These are phyloP conservation scores for Drosophila subpulchrella DNA, from an alignment of 1,140 invertebrate species.

Conservation along the genomic window DNA sequence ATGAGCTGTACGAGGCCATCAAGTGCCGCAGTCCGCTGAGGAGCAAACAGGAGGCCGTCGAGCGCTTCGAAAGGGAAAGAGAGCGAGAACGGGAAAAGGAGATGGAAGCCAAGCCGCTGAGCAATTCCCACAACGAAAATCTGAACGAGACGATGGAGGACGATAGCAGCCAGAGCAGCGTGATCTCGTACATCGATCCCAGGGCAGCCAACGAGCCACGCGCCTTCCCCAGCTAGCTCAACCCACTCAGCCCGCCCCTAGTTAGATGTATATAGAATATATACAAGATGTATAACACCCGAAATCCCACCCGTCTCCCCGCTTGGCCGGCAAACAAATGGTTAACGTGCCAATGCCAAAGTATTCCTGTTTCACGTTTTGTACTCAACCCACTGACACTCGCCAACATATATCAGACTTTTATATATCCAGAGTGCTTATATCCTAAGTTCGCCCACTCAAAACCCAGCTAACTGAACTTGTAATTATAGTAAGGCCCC, in stretches of 20 bases:
- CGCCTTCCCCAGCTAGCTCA: slow-evolving; percentile 31
- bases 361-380: slow-evolving; percentile 8
- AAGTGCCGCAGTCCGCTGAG: slow-evolving; percentile 69
- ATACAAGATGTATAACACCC: slow-evolving; percentile 18
- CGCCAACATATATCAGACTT: not conserved
- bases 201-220: slow-evolving; percentile 53
- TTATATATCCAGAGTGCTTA: not conserved
- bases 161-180: slow-evolving; percentile 83
- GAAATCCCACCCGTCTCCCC: not conserved
- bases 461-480: slow-evolving; percentile 12
- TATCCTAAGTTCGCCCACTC: slow-evolving; percentile 15
- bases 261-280: slow-evolving; percentile 38
- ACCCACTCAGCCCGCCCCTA: slow-evolving; percentile 1
- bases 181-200: slow-evolving; percentile 84
- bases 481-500: slow-evolving; percentile 33
- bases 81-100: slow-evolving; percentile 27
- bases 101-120: slow-evolving; percentile 5
- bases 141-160: slow-evolving; percentile 79
- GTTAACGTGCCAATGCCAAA: not conserved
- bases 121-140: slow-evolving; percentile 55
- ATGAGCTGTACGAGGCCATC: slow-evolving; percentile 82
- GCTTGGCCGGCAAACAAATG: not conserved
- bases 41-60: slow-evolving; percentile 30
- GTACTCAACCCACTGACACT: slow-evolving; percentile 5
- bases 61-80: slow-evolving; percentile 24